Evolutionary conservation across 2,888 invertebrate species (phyloP).

Genomic region (Microplitis manilae): DNA sequence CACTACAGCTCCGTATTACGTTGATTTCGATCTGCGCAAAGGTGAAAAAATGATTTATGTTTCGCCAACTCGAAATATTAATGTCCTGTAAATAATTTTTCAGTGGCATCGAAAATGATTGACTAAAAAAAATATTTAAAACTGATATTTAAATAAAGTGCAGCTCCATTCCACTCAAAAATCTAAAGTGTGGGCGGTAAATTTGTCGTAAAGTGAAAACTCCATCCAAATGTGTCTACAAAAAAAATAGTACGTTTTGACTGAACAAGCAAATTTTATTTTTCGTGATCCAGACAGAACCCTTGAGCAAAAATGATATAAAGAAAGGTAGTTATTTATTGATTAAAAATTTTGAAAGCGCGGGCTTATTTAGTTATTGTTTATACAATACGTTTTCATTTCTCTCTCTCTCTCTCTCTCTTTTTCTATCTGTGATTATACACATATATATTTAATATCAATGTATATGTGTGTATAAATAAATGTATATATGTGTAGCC

Average conservation of each 20-base stretch:
- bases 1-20: not conserved
- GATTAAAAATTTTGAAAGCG: not conserved
- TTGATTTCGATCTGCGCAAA: not conserved
- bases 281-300: too few species aligned
- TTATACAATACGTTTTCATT: not conserved
- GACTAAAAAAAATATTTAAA: not conserved
- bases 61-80: not conserved
- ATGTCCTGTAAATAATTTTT: not conserved
- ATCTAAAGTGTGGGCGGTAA: not conserved
- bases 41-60: constrained; percentile 1
- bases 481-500: not conserved
- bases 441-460: not conserved
- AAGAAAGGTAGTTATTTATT: not conserved
- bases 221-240: not conserved
- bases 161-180: not conserved
- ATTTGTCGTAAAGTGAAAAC: not conserved
- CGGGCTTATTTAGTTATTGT: not conserved
- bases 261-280: too few species aligned
- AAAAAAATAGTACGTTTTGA: not conserved
- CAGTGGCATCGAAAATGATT: not conserved
- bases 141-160: not conserved
- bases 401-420: not conserved
- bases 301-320: not conserved
- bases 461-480: constrained; percentile 8
- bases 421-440: not conserved